Conservation (phyloP, 2,113 vertebrate species). For the Glaucidium brasilianum region DNA sequence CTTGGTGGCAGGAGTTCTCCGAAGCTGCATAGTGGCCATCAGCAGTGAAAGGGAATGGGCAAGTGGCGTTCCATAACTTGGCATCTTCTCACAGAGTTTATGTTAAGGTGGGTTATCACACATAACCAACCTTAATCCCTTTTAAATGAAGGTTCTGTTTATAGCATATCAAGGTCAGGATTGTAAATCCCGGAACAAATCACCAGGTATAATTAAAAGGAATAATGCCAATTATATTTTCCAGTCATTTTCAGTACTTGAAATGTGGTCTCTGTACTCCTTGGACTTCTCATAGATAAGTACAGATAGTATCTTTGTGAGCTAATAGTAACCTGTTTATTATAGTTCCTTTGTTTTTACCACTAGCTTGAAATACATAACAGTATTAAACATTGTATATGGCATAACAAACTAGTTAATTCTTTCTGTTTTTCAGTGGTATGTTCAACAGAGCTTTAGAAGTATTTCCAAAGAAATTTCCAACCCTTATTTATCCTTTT, state of each 20-base stretch:
- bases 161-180: slow-evolving; percentile 17
- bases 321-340: background rate
- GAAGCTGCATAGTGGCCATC: background rate
- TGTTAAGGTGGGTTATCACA: background rate
- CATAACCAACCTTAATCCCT: background rate
- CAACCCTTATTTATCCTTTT: background rate
- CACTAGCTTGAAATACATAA: background rate
- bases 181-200: slow-evolving; percentile 30
- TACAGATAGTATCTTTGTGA: slow-evolving; percentile 1
- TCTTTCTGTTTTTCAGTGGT: background rate
- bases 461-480: slow-evolving; percentile 1
- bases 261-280: slow-evolving; percentile 6
- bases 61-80: background rate
- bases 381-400: background rate
- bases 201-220: slow-evolving; percentile 46
- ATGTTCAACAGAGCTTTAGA: background rate
- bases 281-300: background rate
- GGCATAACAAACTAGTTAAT: background rate
- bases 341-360: slow-evolving; percentile 12
- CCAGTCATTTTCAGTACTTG: background rate
- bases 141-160: slow-evolving; percentile 43
- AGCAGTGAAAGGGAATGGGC: background rate
- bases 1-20: background rate
- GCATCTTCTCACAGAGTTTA: background rate
- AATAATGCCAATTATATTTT: slow-evolving; percentile 24